A percentile compares a stretch with the other conserved stretches of the same genome.
phyloP scores from a whole-genome alignment of 2,113 vertebrate genomes.

The Fulmarus glacialis region DNA sequence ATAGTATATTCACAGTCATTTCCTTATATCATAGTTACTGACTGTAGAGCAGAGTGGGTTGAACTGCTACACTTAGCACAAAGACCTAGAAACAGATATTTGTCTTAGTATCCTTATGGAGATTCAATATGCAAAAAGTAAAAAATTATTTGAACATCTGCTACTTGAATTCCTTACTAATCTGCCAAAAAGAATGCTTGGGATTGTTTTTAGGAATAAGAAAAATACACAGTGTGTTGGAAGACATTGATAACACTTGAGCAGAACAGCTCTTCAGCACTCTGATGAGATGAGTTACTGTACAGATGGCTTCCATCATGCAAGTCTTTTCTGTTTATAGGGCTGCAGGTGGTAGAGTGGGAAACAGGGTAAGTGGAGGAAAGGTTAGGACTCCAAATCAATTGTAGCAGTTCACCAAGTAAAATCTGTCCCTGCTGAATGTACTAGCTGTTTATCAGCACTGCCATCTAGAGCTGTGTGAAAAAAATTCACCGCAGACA shows the following conservation, averaged over 20 bases:
- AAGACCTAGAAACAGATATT: conserved; percentile 37
- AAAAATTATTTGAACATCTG: conserved; percentile 69
- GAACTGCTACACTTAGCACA: conserved; percentile 32
- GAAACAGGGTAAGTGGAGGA: conserved; percentile 59
- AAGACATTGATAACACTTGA: conserved; percentile 71
- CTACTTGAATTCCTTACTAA: conserved; percentile 68
- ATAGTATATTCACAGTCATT: conserved; percentile 1
- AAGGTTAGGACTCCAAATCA: conserved; percentile 66
- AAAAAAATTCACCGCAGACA: conserved; percentile 26
- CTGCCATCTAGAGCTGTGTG: conserved; percentile 63
- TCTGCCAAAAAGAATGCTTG: conserved; percentile 65
- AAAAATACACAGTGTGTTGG: conserved; percentile 66
- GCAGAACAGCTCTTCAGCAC: conserved; percentile 46
- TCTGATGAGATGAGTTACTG: conserved; percentile 74
- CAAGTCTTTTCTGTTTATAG: conserved; percentile 66
- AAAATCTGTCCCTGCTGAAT: conserved; percentile 47
- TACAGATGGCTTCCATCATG: conserved; percentile 74
- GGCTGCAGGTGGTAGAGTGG: conserved; percentile 68
- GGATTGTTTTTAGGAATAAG: conserved; percentile 71
- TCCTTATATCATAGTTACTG: background rate
- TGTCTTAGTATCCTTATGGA: conserved; percentile 34
- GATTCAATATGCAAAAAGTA: conserved; percentile 51
- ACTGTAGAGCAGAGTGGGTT: background rate
- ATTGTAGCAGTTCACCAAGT: conserved; percentile 18
- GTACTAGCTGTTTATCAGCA: conserved; percentile 58